A percentile compares a stretch with the other conserved stretches of the same genome.
phyloP scores from a whole-genome alignment of 2,888 invertebrate genomes.

The Erebia aethiops region DNA sequence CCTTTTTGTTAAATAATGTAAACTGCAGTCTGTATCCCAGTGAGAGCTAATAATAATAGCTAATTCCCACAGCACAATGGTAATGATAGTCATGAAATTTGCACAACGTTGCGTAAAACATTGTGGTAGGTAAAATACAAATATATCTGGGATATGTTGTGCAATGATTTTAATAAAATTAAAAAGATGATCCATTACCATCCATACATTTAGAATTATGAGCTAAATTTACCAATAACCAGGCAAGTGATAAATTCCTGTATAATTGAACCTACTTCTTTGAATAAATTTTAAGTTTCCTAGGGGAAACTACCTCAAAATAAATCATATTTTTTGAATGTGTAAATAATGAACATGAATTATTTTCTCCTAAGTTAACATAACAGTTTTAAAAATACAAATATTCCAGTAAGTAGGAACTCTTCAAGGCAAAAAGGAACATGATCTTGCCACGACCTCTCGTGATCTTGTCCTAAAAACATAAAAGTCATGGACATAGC shows the following conservation, averaged over 20 bases:
- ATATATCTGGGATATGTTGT: not conserved
- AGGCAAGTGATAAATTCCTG: too few relatives aligned
- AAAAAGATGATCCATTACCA: not conserved
- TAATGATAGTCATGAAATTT: constrained; percentile 13
- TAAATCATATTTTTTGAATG: too few relatives aligned
- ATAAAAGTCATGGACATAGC: not conserved
- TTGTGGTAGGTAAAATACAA: not conserved
- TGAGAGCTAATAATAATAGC: not conserved
- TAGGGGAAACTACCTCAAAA: too few relatives aligned
- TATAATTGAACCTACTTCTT: too few relatives aligned
- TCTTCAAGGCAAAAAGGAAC: not conserved
- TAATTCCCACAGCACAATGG: not conserved
- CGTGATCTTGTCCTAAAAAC: not conserved
- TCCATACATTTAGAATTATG: too few relatives aligned
- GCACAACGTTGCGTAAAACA: not conserved
- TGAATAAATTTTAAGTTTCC: too few relatives aligned
- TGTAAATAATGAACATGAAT: not conserved
- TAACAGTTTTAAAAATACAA: too few relatives aligned
- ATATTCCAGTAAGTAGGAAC: too few relatives aligned
- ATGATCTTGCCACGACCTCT: not conserved
- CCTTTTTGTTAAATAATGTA: not conserved
- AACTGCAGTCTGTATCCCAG: not conserved
- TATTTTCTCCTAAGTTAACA: not conserved
- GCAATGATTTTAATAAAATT: not conserved
- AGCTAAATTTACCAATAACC: too few relatives aligned